Evolutionary conservation across 2,113 vertebrate species (phyloP), one percentile per base, ranked within the genome.

Genomic region (Lathamus discolor): DNA sequence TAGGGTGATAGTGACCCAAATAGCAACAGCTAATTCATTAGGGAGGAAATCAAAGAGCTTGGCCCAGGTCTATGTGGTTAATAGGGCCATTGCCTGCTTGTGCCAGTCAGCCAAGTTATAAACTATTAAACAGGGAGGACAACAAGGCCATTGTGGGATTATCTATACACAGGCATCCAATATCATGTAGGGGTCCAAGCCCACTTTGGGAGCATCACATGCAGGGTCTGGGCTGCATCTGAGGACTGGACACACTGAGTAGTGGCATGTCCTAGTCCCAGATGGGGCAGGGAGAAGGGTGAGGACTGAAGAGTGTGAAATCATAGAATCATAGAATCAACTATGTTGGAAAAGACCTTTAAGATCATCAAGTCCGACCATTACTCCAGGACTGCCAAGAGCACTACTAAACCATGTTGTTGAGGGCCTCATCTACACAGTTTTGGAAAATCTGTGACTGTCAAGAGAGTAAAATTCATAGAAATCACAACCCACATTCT

Each of bases 231-330:
- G 54, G 49, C 66, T 85, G 12, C 35, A 43, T 17, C 33, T 44
- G 80, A 37, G 64, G 27, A 39, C 31, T 1, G 3, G 72, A 10
- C 43, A 59, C 1, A 0, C 16, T 1, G 2, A 35, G 31, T 44
- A 37, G 39, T 68, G 28, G 31, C 48, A 54, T 55, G 19, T 22
- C 24, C 39, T 51, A 39, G 13, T 29, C 14, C 24, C 41, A 51
- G 16, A 27, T 11, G 19, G 35, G 17, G 17, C 35, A 52, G 8
- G 27, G 17, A 5, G 2, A 17, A 37, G 33, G 19, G 31, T 2
- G 31, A 66, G 33, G 25, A 27, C 11, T 25, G 17, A 6, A 20
- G 7, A 29, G 6, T 10, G 7, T 39, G 61, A 67, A 62, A 59
- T 59, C 22, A 8, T 55, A 54, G 52, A 31, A 54, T 54, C 52